Evolutionary conservation across 1,140 invertebrate species (phyloP), one percentile per base, ranked within the genome.

Genomic region (Mizuhopecten yessoensis): DNA sequence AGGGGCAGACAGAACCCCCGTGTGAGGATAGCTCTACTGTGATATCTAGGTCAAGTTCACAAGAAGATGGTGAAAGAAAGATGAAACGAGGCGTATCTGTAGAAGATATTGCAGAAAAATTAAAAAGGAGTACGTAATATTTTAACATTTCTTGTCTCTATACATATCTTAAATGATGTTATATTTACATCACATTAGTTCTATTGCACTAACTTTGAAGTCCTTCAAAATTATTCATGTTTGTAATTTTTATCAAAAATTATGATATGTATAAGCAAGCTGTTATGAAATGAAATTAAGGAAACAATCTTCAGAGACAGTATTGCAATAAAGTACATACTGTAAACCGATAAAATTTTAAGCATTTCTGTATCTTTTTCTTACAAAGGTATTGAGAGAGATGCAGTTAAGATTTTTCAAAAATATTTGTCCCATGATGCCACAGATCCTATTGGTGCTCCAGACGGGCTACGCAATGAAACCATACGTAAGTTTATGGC

Each of bases 361-460:
- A n/a, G n/a, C n/a, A n/a, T n/a, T n/a, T n/a, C n/a, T n/a, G n/a
- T n/a, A n/a, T n/a, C n/a, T n/a, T 86, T 88, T 45, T 34, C 0
- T 33, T 90, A 57, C 93, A 34, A 87, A 96, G 96, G 95, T 94
- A 95, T 96, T 90, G 95, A 95, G 88, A 93, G 95, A 92, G 97
- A 97, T 95, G 97, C 97, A 88, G 95, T 97, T n/a, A 95, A 94
- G 57, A 97, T 97, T 87, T 97, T 97, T 94, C 96, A 97, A 34
- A 97, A 97, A 94, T 97, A 97, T 93, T 96, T 97, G 89, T 96
- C 97, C 34, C 94, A 96, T 89, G 97, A 97, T 94, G 96, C 97
- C 11, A 92, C 95, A 34, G 93, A 96, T 90, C 96, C 96, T 34
- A 96, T 97, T 86, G 96, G 95, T 87, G 96, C 97, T 86, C 92